Evolutionary conservation across 2,888 invertebrate genomes (phyloP).

Genomic region (Lutraria lutraria): DNA sequence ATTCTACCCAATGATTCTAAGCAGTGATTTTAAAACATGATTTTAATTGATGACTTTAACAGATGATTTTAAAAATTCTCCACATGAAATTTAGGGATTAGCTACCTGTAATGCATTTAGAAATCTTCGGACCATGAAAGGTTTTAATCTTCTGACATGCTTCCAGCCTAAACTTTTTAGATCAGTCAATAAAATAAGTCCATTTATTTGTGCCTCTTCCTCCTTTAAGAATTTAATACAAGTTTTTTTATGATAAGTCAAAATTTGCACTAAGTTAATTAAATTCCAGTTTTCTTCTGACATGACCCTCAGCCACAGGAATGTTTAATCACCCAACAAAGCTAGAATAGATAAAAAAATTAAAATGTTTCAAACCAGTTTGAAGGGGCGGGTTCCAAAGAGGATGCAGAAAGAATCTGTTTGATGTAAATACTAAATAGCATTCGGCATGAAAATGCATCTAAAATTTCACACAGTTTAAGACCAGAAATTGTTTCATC

Average conservation of each 20-base stretch:
- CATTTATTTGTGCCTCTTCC: conserved; percentile 55
- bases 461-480: no score
- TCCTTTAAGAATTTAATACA: conserved; percentile 40
- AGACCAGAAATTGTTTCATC: no score
- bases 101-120: conserved; percentile 52
- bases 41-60: no score
- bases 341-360: not conserved
- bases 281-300: not conserved
- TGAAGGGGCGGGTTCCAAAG: no score
- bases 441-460: no score
- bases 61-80: not conserved
- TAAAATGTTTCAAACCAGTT: no score
- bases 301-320: not conserved
- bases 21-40: no score
- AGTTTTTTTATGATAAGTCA: not conserved
- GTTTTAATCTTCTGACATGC: conserved; percentile 49
- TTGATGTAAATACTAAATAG: no score
- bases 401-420: no score
- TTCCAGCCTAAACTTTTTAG: conserved; percentile 57
- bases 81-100: not conserved
- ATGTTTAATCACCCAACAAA: not conserved
- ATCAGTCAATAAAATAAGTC: conserved; percentile 54
- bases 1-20: no score
- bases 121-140: conserved; percentile 47
- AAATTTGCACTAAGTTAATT: not conserved